Percentiles rank a stretch among this genome's conserved stretches.
phyloP scores from a whole-genome alignment of 2,888 invertebrate species.

The Seira sanloemensis region DNA sequence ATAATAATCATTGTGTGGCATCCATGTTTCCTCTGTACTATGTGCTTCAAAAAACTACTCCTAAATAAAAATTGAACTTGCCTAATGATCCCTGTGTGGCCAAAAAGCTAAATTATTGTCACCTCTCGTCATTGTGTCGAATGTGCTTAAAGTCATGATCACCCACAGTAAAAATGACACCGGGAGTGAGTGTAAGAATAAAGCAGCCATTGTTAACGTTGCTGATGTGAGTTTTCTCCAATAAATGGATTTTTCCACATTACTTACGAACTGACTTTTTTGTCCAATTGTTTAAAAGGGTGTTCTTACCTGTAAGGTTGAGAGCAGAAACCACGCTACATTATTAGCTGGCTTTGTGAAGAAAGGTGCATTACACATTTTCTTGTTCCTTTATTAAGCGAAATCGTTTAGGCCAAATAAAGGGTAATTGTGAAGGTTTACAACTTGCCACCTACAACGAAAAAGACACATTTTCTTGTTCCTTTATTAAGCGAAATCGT shows the following conservation, averaged over 20 bases:
- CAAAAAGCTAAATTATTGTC: slow-evolving; percentile 43
- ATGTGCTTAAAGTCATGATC: slow-evolving; percentile 47
- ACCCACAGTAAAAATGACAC: slow-evolving; percentile 29
- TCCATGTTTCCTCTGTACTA: slow-evolving; percentile 31
- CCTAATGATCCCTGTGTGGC: slow-evolving; percentile 59
- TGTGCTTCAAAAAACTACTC: too few relatives aligned
- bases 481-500: too few relatives aligned
- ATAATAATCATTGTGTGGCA: slow-evolving; percentile 52
- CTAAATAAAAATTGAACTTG: slow-evolving; percentile 24
- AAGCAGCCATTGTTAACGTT: too few relatives aligned
- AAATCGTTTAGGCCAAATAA: background rate
- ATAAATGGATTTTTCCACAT: too few relatives aligned
- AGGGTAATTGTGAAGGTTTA: background rate
- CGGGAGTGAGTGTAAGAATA: too few relatives aligned
- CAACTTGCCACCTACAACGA: background rate
- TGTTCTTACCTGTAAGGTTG: too few relatives aligned
- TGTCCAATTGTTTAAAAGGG: slow-evolving; percentile 53
- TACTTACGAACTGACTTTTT: too few relatives aligned
- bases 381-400: too few relatives aligned
- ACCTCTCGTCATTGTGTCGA: slow-evolving; percentile 30
- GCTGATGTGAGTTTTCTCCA: too few relatives aligned
- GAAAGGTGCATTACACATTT: too few relatives aligned
- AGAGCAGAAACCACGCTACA: too few relatives aligned
- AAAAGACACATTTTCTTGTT: slow-evolving; percentile 25
- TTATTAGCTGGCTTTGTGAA: too few relatives aligned